These are phyloP conservation scores for Torymus texanus DNA, from an alignment of 2,888 invertebrate species.

Conservation along the genomic window DNA sequence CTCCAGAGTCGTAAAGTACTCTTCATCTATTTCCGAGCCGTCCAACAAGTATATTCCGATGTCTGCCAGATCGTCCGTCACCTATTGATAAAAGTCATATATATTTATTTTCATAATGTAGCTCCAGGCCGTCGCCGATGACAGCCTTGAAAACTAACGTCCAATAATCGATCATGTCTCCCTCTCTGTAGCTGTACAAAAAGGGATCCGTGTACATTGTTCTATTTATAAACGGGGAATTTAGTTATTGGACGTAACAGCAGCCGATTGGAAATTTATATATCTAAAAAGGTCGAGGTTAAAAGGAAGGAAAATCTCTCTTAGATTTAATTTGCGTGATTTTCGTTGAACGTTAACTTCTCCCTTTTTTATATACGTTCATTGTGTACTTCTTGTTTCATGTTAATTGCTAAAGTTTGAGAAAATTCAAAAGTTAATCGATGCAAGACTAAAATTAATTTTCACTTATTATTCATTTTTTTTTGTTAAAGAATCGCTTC, in stretches of 20 bases:
- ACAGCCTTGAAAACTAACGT: slow-evolving; percentile 21
- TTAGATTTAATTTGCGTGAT: slow-evolving; percentile 7
- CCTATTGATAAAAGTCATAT: slow-evolving; percentile 54
- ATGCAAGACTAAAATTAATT: not conserved
- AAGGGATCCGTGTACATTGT: not conserved
- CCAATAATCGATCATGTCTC: slow-evolving; percentile 28
- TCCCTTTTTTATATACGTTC: not conserved
- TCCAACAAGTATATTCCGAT: slow-evolving; percentile 70
- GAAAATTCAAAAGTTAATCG: slow-evolving; percentile 1
- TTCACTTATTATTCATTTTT: not conserved
- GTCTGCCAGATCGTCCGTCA: slow-evolving; percentile 58
- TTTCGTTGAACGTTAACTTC: not conserved
- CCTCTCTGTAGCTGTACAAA: not conserved
- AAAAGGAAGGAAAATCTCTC: not conserved
- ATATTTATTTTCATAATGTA: slow-evolving; percentile 7
- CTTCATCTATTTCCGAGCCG: slow-evolving; percentile 79
- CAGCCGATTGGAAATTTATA: slow-evolving; percentile 10
- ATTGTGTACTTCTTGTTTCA: not conserved
- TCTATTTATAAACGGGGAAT: slow-evolving; percentile 32
- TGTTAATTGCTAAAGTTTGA: slow-evolving; percentile 8
- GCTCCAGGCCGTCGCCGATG: not conserved
- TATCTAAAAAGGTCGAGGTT: slow-evolving; percentile 37
- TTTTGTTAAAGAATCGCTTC: not conserved
- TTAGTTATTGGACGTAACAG: slow-evolving; percentile 11
- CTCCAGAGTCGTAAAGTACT: slow-evolving; percentile 85